Percentiles rank a stretch among this genome's conserved stretches.
Evolutionary conservation across 2,113 vertebrate species (phyloP).

Genomic region (Ceyx margarethae): DNA sequence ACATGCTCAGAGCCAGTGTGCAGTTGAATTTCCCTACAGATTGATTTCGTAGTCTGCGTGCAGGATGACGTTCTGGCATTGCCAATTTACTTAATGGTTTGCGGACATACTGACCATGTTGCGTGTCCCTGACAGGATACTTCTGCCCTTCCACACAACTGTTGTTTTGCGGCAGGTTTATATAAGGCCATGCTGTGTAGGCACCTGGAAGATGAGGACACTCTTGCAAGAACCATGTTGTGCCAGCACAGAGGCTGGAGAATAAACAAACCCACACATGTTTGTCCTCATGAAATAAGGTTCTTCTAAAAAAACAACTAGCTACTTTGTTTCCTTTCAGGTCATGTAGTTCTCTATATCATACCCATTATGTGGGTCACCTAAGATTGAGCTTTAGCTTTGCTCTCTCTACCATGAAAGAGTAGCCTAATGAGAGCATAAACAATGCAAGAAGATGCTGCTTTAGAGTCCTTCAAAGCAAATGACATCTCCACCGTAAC

Average conservation of each 20-base stretch:
- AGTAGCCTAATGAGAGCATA: not conserved
- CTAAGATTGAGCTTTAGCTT: not conserved
- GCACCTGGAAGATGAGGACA: not conserved
- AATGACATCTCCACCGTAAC: not conserved
- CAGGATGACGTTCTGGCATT: not conserved
- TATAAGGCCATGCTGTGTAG: not conserved
- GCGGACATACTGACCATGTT: not conserved
- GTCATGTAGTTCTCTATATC: not conserved
- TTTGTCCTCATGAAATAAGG: not conserved
- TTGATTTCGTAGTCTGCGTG: fast-evolving
- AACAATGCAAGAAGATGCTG: fast-evolving
- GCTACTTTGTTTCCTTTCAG: not conserved
- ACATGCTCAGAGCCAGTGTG: fast-evolving
- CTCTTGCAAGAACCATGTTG: fast-evolving
- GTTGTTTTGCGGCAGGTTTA: not conserved
- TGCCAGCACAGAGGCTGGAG: not conserved
- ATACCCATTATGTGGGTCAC: not conserved
- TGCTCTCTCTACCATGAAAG: not conserved
- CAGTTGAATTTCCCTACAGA: not conserved
- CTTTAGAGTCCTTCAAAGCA: not conserved
- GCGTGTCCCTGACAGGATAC: not conserved
- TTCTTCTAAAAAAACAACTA: not conserved
- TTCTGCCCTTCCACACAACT: not conserved
- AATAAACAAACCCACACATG: not conserved
- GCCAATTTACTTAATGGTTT: not conserved